These are phyloP conservation scores for Lasioglossum malachurum DNA, from an alignment of 2,888 invertebrate species.

Conservation along the genomic window DNA sequence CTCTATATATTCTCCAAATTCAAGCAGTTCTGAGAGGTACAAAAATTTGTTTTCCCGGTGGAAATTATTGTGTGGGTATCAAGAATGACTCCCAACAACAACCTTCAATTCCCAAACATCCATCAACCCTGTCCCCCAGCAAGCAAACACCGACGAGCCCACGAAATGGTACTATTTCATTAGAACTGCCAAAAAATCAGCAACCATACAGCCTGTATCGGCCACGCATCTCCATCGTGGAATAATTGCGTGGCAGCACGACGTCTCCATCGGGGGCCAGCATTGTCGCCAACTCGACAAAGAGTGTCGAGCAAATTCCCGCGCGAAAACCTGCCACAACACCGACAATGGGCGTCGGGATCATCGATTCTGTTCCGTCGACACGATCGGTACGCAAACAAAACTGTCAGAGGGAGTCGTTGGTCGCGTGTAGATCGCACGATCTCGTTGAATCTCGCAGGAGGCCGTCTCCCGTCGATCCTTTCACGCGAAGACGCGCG, in stretches of 20 bases:
- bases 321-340: slow-evolving; percentile 16
- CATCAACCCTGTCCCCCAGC: not conserved
- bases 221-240: not conserved
- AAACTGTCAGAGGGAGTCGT: slow-evolving; percentile 56
- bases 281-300: not conserved
- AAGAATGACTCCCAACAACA: not conserved
- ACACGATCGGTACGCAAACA: slow-evolving; percentile 69
- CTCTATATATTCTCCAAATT: too few relatives aligned
- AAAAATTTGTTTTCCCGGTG: too few relatives aligned
- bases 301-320: not conserved
- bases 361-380: slow-evolving; percentile 24
- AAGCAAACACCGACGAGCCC: not conserved
- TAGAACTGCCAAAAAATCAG: not conserved
- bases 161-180: not conserved
- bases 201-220: not conserved
- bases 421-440: slow-evolving; percentile 16
- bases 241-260: not conserved
- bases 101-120: not conserved
- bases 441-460: not conserved
- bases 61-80: not conserved
- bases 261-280: not conserved
- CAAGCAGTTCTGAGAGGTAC: too few relatives aligned
- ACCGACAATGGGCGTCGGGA: slow-evolving; percentile 42
- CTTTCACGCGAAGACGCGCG: slow-evolving; percentile 51
- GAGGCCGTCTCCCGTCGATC: slow-evolving; percentile 46